Evolutionary conservation across 2,113 vertebrate species (phyloP).

Genomic region (Gobius niger): DNA sequence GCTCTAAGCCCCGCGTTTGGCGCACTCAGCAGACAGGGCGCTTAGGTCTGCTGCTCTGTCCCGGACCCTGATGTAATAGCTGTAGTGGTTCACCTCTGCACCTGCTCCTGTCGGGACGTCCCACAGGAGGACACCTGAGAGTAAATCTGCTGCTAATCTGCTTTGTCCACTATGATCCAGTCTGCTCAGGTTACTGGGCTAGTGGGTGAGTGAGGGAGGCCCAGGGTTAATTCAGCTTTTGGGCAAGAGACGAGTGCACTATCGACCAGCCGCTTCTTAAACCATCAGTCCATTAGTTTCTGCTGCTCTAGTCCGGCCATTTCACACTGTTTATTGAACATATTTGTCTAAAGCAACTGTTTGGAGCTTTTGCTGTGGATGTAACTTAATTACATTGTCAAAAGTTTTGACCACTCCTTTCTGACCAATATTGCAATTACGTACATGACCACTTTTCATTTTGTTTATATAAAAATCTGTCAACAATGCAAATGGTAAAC

Average conservation of each 20-base stretch:
- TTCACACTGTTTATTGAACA: too few relatives aligned
- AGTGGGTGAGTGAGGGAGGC: conserved; percentile 3
- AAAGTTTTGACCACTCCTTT: too few relatives aligned
- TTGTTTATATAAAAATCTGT: too few relatives aligned
- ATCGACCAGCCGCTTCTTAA: too few relatives aligned
- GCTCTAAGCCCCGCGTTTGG: conserved; percentile 74
- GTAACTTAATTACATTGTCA: too few relatives aligned
- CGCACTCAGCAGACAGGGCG: conserved; percentile 77
- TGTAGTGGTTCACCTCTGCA: conserved; percentile 31
- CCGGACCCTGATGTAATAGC: conserved; percentile 34
- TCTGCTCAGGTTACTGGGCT: conserved; percentile 23
- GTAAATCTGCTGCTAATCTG: conserved; percentile 67
- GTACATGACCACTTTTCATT: too few relatives aligned
- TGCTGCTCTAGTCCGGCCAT: too few relatives aligned
- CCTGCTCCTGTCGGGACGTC: conserved; percentile 42
- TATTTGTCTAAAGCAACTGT: too few relatives aligned
- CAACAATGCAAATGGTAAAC: too few relatives aligned
- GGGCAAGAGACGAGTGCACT: neutral
- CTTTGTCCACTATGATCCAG: conserved; percentile 47
- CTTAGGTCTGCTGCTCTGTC: conserved; percentile 65
- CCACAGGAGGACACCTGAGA: conserved; percentile 46
- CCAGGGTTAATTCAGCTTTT: neutral
- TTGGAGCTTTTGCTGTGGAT: too few relatives aligned
- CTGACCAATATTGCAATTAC: too few relatives aligned
- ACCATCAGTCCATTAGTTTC: too few relatives aligned